A percentile compares a stretch with the other conserved stretches of the same genome.
Evolutionary conservation across 2,113 vertebrate genomes (phyloP).

Genomic region (Megaleporinus macrocephalus): DNA sequence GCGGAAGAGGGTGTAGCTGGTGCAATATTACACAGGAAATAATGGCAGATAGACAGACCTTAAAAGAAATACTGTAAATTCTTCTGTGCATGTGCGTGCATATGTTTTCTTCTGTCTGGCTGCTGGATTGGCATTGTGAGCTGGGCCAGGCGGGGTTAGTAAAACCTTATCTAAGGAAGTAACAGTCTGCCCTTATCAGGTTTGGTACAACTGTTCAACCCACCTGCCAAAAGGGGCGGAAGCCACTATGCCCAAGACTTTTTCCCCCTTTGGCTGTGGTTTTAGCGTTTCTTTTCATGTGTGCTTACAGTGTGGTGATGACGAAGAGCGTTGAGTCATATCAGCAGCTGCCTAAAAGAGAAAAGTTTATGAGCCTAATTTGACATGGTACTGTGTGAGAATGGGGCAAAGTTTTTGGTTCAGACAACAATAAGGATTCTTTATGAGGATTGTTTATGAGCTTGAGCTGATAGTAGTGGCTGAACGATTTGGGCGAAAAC

Average conservation of each 20-base stretch:
- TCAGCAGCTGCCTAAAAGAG: slow-evolving; percentile 16
- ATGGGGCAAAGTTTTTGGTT: no score
- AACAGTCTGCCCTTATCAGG: slow-evolving; percentile 57
- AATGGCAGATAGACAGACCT: slow-evolving; percentile 33
- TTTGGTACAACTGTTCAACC: slow-evolving; percentile 57
- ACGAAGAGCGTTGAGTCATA: background rate
- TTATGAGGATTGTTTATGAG: background rate
- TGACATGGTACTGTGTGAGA: background rate
- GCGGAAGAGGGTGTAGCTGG: background rate
- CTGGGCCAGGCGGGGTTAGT: slow-evolving; percentile 41
- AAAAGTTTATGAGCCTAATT: background rate
- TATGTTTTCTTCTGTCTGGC: background rate
- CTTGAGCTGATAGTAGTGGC: background rate
- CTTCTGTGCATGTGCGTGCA: slow-evolving; percentile 14
- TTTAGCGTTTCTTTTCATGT: slow-evolving; percentile 42
- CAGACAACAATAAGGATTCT: background rate
- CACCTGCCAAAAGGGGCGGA: slow-evolving; percentile 56
- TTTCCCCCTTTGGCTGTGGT: slow-evolving; percentile 18
- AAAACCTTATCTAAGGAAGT: slow-evolving; percentile 59
- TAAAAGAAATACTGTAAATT: slow-evolving; percentile 26
- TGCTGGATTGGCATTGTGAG: slow-evolving; percentile 33
- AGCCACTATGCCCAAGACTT: slow-evolving; percentile 36
- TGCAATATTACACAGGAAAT: background rate
- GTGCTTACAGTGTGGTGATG: slow-evolving; percentile 10
- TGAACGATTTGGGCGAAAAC: no score